Base-by-base conservation (phyloP, 2,888 invertebrate genomes). In the Eristalinus aeneus region DNA sequence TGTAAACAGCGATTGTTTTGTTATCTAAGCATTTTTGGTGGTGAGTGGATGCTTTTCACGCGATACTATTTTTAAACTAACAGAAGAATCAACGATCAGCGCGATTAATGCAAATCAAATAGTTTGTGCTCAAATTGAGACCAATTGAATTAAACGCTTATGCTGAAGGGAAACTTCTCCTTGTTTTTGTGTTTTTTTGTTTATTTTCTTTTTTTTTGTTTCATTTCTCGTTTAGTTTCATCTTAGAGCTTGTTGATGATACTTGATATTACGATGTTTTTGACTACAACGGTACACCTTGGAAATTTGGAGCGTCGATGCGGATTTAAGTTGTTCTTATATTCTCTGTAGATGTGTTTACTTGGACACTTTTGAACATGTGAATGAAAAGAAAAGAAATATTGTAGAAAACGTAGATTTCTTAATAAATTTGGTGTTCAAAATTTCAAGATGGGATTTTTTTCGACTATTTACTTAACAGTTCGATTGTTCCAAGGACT, bases 371-470 rank as follows among this genome's bases (percentile, higher is more conserved):
- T 76, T 64, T 65, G 16, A n/a, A 46, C 46, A 46, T 80, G 67
- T 84, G 69, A 65, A 78, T 64, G 54, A 34, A 53, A 61, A 54
- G 65, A 71, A 58, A 27, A 36, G 6, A 27, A 60, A 8, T 71
- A 68, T 64, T 76, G 61, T 80, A 85, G 67, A 53, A 34, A 61
- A 64, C 67, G 81, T 85, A 85, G 85, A 85, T 85, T 85, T 85
- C 85, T 81, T 85, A 81, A 85, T 85, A 85, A 85, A 85, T 60
- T 85, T 71, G 72, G 75, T 85, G 80, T 85, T 85, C 71, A 63
- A 68, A 80, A 80, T 27, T 3, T 27, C 27, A 16, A 16, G 16
- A 16, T 8, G 16, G 16, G 8, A 16, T n/a, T n/a, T n/a, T n/a
- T n/a, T n/a, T n/a, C n/a, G n/a, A n/a, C n/a, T n/a, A n/a, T n/a